phyloP scores from a whole-genome alignment of 2,113 vertebrate species.

The Thryonomys swinderianus region DNA sequence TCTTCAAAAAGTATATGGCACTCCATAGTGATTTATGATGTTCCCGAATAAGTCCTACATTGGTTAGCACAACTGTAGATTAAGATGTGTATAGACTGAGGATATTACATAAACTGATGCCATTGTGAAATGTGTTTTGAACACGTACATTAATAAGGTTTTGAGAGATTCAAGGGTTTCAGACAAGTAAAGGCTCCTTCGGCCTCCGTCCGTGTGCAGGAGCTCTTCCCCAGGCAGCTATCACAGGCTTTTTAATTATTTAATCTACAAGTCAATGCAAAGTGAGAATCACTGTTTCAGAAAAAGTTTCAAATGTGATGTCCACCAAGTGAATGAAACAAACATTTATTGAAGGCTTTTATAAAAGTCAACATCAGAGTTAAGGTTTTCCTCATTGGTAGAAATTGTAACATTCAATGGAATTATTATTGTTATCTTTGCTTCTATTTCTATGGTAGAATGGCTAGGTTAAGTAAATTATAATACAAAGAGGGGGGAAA shows the following conservation, averaged over 20 bases:
- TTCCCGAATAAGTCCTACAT: background rate
- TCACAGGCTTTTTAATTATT: background rate
- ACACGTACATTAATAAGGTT: background rate
- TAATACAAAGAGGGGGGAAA: background rate
- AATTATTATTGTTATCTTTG: background rate
- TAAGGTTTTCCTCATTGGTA: background rate
- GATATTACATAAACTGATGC: background rate
- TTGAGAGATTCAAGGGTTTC: background rate
- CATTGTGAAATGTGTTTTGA: background rate
- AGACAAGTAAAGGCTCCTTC: background rate
- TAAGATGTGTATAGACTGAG: background rate
- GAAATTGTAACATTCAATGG: background rate
- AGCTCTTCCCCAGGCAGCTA: background rate
- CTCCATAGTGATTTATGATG: background rate
- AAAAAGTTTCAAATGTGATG: background rate
- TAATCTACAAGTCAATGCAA: background rate
- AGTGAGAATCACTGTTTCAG: background rate
- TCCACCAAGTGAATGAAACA: background rate
- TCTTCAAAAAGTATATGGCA: background rate
- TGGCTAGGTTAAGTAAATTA: background rate
- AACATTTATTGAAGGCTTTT: background rate
- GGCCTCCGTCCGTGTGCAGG: background rate
- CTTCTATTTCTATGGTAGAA: background rate
- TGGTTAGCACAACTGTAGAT: background rate
- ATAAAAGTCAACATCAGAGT: background rate